Evolutionary conservation across 2,888 invertebrate species (phyloP), one percentile per base, ranked within the genome.

Genomic region (Erynnis tages): DNA sequence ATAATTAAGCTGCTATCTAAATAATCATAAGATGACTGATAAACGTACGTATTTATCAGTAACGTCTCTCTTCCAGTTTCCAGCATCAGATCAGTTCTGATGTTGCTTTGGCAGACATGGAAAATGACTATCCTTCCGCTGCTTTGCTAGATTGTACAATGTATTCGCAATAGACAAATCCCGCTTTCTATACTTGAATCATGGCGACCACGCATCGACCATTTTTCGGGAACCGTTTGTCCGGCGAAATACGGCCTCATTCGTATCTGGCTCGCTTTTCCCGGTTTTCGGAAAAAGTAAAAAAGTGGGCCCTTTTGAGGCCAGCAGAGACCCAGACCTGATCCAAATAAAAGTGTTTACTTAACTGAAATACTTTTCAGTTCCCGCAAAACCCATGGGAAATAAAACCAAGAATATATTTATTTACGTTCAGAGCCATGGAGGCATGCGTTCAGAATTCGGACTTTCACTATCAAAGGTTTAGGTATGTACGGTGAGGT

Each of bases 401-500:
- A 45, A 45, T 45, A 45, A 45, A 45, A 45, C 45, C 45, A 45
- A 45, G 45, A 45, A 45, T 45, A 45, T 45, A 34, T 45, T 45
- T 45, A 45, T 45, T 45, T 45, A 45, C 45, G 45, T 45, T 10
- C 11, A 21, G 32, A 21, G 11, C 13, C 16, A 16, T 8, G 10
- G 23, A 21, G 5, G 13, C 21, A 21, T 21, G 34, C 14, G 8
- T 6, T 8, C 6, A n/a, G 10, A 30, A 7, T 11, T n/a, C n/a
- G n/a, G 10, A 44, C 45, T 45, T 45, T 45, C 45, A 45, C 45
- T 45, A 34, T 34, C 45, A 16, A 23, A 45, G 34, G 32, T 34
- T 25, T 16, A 32, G 19, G 17, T 6, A 10, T 2, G 29, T 6
- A 3, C 2, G 25, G 25, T 25, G 25, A n/a, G 2, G 10, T 5